A percentile compares a stretch with the other conserved stretches of the same genome.
Conservation (phyloP, 2,113 vertebrate species). For the Solea senegalensis region DNA sequence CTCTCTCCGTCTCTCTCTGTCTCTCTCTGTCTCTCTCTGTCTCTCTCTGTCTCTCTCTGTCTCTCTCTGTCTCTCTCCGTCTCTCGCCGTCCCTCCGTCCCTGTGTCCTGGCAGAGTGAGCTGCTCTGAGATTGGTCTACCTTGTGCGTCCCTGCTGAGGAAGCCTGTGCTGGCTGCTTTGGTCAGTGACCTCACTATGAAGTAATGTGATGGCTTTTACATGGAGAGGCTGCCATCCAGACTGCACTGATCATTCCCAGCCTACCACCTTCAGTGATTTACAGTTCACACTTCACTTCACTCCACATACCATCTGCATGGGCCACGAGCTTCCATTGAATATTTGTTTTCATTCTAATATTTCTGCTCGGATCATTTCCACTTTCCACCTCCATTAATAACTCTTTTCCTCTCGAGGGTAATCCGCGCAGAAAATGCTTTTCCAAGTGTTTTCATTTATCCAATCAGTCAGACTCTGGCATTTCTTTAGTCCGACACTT, state of each 20-base stretch:
- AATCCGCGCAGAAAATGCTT: background rate
- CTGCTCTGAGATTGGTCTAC: background rate
- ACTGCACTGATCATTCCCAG: slow-evolving; percentile 16
- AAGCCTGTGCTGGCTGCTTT: slow-evolving; percentile 21
- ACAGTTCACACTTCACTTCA: background rate
- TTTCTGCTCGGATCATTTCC: background rate
- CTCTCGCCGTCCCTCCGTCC: no score
- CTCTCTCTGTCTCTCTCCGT: no score
- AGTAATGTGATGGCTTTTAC: slow-evolving; percentile 56
- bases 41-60: no score
- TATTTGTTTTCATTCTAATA: background rate
- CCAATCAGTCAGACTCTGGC: no score
- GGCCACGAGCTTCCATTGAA: background rate
- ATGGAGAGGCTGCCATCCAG: slow-evolving; percentile 31
- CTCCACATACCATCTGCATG: background rate
- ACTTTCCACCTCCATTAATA: background rate
- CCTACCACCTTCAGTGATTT: slow-evolving; percentile 1
- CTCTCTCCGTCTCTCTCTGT: no score
- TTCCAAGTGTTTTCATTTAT: background rate
- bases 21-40: no score
- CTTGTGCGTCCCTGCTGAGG: background rate
- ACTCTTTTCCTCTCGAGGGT: background rate
- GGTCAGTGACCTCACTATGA: slow-evolving; percentile 43
- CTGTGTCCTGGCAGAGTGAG: background rate
- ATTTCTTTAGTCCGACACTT: no score